Base-by-base conservation (phyloP, 37 sponge, comb jelly and placozoan species). In the Hexactinellida sp. region DNA sequence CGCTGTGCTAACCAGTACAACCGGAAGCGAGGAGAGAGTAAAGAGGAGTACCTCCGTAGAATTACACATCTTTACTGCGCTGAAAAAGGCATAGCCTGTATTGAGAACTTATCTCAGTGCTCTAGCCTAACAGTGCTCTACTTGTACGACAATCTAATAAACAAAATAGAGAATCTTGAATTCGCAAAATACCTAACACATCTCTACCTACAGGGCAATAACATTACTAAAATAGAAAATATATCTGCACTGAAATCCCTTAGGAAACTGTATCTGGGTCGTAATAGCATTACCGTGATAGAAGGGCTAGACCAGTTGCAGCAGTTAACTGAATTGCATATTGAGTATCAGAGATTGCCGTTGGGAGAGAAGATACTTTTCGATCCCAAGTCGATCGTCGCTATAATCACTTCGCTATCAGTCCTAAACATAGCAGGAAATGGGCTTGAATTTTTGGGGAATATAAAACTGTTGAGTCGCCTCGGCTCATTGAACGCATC, bases 191-290 rank as follows among this genome's bases (percentile, higher is more conserved):
- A 83, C 76, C 89, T 98, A 37, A 98, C 99, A 1, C 96, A 98
- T 83, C 91, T 98, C 54, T 98, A 98, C 87, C 88, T 98, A 52
- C 99, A 98, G 39, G 93, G 94, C 71, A 98, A 98, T 63, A 38
- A 83, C 55, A 98, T 98, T 25, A 55, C 86, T 25, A 85, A 86
- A 36, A 89, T 98, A 23, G 90, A 90, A 37, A 89, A 87, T 0
- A 86, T 98, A 0, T 21, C 83, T 36, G 37, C 85, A 0, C 86
- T 95, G 24, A 76, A 37, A 37, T 92, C 84, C 32, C 88, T 98
- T 5, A 88, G 86, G 9, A 98, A 98, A 76, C 86, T 98, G 93
- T 98, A 98, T 36, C 86, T 98, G 7, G 94, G 93, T 85, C 86
- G 89, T 84, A 98, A 98, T 87, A 83, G 88, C 34, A 95, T 98